Evolutionary conservation across 2,113 vertebrate species (phyloP), one percentile per base, ranked within the genome.

Genomic region (Rafetus swinhoei): DNA sequence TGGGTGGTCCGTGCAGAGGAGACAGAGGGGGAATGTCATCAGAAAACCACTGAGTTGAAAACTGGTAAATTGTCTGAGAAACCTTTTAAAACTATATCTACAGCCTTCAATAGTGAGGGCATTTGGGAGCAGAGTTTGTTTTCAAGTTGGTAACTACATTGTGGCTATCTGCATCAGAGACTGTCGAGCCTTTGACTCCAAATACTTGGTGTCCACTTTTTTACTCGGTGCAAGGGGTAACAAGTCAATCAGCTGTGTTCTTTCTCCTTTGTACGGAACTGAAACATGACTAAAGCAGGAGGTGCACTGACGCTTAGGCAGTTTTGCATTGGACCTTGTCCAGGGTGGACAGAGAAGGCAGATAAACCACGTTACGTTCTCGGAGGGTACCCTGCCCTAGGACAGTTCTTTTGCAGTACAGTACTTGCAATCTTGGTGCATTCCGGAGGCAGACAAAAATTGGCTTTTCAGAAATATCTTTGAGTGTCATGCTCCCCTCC

Each of bases 71-170:
- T 2, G 60, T 89, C 25, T 21, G 32, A 21, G 83, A 72, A 95
- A 77, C 79, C 85, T 90, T 84, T 77, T 83, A 52, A 59, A 55
- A 76, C 1, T 55, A 32, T 60, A 82, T 39, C 85, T 90, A 88
- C 76, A 87, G 60, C 52, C 24, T 32, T 83, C 84, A 88, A 14
- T 59, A 7, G 3, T 89, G 84, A 83, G 90, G 91, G 50, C 82
- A 55, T 35, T 85, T 88, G 72, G 82, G 53, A 94, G 72, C 59
- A 90, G 88, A 85, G 95, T 92, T 93, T 89, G 85, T 85, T 93
- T 94, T 82, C 90, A 84, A 55, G 74, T 7, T 76, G 27, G 1
- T 24, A 45, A 45, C 83, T 69, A 4, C 5, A 72, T 62, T 93
- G 84, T 60, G 35, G 52, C 81, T 82, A 92, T 53, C 54, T 81